These are phyloP conservation scores for Chroicocephalus ridibundus DNA, from an alignment of 2,113 vertebrate species.

Conservation along the genomic window DNA sequence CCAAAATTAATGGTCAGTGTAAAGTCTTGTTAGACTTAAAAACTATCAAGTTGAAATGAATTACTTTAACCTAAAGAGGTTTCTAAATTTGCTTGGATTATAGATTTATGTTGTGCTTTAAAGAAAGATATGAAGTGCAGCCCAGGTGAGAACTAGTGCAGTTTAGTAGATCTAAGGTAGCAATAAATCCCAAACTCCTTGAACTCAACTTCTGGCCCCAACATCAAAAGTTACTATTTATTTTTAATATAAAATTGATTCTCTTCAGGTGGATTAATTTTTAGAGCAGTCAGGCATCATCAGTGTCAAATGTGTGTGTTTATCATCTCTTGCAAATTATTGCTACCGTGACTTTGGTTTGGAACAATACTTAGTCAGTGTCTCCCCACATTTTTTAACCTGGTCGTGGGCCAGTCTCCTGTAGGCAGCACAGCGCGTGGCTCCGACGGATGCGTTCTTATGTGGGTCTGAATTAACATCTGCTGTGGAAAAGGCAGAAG, in stretches of 20 bases:
- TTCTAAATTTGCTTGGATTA: background rate
- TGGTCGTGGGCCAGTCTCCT: background rate
- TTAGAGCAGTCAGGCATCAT: background rate
- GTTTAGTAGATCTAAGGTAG: background rate
- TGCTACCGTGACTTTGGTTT: background rate
- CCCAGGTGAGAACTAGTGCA: background rate
- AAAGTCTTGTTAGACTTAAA: background rate
- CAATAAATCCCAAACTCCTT: background rate
- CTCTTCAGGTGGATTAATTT: background rate
- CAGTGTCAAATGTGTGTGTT: background rate
- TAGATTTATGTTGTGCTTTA: background rate
- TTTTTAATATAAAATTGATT: background rate
- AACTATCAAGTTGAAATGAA: background rate
- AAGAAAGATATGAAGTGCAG: background rate
- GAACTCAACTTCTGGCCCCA: background rate
- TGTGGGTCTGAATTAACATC: background rate
- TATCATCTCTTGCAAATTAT: background rate
- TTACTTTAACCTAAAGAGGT: background rate
- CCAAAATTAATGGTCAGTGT: background rate
- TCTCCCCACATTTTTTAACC: background rate
- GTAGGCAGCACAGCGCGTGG: background rate
- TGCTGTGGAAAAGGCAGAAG: background rate
- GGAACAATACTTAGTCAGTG: background rate
- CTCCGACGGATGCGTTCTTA: accelerated
- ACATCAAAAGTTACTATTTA: background rate